Base-by-base conservation (phyloP, 2,797 vertebrate genomes). In the Carduelis carduelis region DNA sequence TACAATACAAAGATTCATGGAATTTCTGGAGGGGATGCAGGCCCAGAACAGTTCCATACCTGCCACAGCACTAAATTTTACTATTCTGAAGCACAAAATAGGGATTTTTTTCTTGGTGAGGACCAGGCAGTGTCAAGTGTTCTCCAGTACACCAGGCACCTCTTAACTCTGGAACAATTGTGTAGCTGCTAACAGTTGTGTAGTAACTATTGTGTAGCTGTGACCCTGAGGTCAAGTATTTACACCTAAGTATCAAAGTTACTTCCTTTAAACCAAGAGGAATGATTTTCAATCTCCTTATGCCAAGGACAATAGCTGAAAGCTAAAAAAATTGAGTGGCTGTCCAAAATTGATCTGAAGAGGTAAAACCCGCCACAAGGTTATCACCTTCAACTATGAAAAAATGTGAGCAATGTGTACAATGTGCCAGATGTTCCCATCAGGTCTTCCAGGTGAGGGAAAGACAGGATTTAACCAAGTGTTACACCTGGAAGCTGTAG, bases 91-190 rank as follows among this genome's bases (percentile, higher is more conserved):
- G 32, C 14, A 53, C 2, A 3, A 64, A 47, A 74, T 46, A 11
- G 2, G 10, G 3, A n/a, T 34, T 68, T 80, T 80, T 14, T 13
- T 23, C 19, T 9, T 2, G 6, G 3, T 1, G 2, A 70, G 12
- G 4, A 27, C 10, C 61, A 74, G 64, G 8, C 16, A 70, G 21
- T 12, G 7, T 39, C 30, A 81, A 22, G 9, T 39, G 35, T 47
- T 57, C 27, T 30, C 15, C 16, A 46, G 55, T 26, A 52, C 11
- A 32, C 4, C 26, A 37, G 27, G 9, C 35, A 66, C 8, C 14
- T 71, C 52, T 49, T 52, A 27, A 28, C 14, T 59, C 28, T 28
- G 19, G 74, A n/a, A 53, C 30, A n/a, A 21, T 53, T 53, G 52
- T 53, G 52, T n/a, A 30, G 24, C 41, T 41, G 41, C 41, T 77